Conservation (phyloP, 2,797 vertebrate species). For the Danio jaintianensis region DNA sequence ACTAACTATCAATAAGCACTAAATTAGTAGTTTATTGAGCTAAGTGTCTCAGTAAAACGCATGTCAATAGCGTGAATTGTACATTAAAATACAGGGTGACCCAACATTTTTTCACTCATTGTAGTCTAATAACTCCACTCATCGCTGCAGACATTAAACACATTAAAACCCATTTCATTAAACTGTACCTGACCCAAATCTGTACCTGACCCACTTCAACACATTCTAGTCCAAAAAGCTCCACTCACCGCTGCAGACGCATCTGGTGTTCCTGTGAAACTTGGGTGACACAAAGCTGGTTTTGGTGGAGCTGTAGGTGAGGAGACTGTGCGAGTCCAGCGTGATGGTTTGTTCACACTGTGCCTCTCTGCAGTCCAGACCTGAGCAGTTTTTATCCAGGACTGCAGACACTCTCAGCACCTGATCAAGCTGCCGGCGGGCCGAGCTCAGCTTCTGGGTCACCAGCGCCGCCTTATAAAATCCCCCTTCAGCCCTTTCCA, state of each 20-base stretch:
- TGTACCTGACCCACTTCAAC: no score
- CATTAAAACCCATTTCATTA: no score
- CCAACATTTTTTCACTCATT: no score
- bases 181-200: no score
- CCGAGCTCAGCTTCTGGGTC: constrained; percentile 93
- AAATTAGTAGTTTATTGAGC: no score
- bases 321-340: constrained; percentile 91
- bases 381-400: constrained; percentile 96
- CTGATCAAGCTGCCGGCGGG: constrained; percentile 90
- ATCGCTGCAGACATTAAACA: no score
- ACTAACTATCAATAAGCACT: no score
- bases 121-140: no score
- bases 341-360: constrained; percentile 92
- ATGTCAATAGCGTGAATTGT: no score
- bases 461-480: constrained; percentile 94
- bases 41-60: no score
- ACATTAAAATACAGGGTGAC: no score
- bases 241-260: constrained; percentile 90
- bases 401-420: constrained; percentile 91
- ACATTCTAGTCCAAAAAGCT: no score
- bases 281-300: constrained; percentile 83
- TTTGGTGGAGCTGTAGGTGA: constrained; percentile 88
- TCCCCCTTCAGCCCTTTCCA: constrained; percentile 83
- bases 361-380: constrained; percentile 92
- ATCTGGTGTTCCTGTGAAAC: constrained; percentile 90